phyloP scores from a whole-genome alignment of 1,140 invertebrate species.

The Telenomus remus region DNA sequence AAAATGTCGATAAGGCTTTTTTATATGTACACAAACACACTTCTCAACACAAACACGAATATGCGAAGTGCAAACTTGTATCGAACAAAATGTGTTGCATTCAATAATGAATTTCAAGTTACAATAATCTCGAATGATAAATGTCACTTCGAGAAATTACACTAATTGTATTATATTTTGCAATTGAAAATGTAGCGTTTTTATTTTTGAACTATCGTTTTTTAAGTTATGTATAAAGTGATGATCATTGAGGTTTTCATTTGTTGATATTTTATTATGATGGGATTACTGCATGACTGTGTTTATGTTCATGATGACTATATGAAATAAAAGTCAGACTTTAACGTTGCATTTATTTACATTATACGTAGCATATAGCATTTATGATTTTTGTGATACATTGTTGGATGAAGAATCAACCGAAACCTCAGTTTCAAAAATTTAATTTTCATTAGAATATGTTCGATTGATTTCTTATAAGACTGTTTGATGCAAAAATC shows the following conservation, averaged over 20 bases:
- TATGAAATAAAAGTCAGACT: slow-evolving; percentile 17
- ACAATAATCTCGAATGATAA: slow-evolving; percentile 41
- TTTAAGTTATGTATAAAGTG: slow-evolving; percentile 42
- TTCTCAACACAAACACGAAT: slow-evolving; percentile 44
- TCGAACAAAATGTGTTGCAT: slow-evolving; percentile 49
- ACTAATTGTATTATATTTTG: slow-evolving; percentile 54
- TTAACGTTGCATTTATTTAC: slow-evolving; percentile 35
- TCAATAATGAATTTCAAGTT: slow-evolving; percentile 46
- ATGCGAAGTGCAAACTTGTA: slow-evolving; percentile 46
- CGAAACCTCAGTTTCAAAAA: slow-evolving; percentile 20
- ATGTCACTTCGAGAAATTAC: slow-evolving; percentile 46
- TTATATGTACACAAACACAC: slow-evolving; percentile 67
- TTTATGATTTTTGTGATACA: slow-evolving; percentile 40
- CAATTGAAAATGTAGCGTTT: slow-evolving; percentile 33
- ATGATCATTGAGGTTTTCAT: slow-evolving; percentile 43
- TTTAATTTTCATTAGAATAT: slow-evolving; percentile 3
- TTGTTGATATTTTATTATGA: slow-evolving; percentile 45
- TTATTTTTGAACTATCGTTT: slow-evolving; percentile 38
- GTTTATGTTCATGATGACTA: slow-evolving; percentile 4
- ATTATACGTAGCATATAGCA: slow-evolving; percentile 34
- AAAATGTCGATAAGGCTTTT: slow-evolving; percentile 71
- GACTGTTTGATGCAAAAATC: slow-evolving; percentile 22
- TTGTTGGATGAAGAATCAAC: slow-evolving; percentile 2
- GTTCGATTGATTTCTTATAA: background rate
- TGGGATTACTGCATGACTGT: slow-evolving; percentile 32